A percentile compares a stretch with the other conserved stretches of the same genome.
Evolutionary conservation across 1,140 invertebrate genomes (phyloP).

Genomic region (Eurosta solidaginis): DNA sequence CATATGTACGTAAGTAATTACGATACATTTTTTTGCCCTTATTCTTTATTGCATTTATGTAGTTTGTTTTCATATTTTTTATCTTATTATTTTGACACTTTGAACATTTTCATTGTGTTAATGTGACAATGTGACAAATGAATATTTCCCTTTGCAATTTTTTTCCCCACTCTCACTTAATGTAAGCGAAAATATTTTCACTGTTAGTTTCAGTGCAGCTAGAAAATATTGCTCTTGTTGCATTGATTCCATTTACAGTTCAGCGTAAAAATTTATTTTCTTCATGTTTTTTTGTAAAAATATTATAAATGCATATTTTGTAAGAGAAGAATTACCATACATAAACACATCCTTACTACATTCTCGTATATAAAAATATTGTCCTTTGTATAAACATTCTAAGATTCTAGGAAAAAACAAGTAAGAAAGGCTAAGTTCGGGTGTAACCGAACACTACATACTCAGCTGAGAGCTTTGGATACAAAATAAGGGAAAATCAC

Average conservation of each 20-base stretch:
- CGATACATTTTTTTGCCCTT: background rate
- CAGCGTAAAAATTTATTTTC: background rate
- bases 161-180: background rate
- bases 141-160: constrained; percentile 30
- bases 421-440: too few relatives aligned
- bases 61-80: background rate
- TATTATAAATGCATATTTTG: background rate
- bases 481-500: too few relatives aligned
- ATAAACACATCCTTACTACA: too few relatives aligned
- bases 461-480: too few relatives aligned
- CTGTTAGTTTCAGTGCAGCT: background rate
- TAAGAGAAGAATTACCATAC: background rate
- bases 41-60: background rate
- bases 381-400: too few relatives aligned
- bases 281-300: background rate
- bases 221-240: background rate
- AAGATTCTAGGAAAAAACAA: too few relatives aligned
- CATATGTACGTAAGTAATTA: background rate
- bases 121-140: constrained; percentile 39
- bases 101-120: constrained; percentile 35
- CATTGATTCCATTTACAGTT: constrained; percentile 15
- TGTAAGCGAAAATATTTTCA: constrained; percentile 1
- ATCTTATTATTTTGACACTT: constrained; percentile 22
- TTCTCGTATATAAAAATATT: too few relatives aligned
- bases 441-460: too few relatives aligned